Evolutionary conservation across 2,797 vertebrate genomes (phyloP).

Genomic region (Heteromormyrus szaboi): DNA sequence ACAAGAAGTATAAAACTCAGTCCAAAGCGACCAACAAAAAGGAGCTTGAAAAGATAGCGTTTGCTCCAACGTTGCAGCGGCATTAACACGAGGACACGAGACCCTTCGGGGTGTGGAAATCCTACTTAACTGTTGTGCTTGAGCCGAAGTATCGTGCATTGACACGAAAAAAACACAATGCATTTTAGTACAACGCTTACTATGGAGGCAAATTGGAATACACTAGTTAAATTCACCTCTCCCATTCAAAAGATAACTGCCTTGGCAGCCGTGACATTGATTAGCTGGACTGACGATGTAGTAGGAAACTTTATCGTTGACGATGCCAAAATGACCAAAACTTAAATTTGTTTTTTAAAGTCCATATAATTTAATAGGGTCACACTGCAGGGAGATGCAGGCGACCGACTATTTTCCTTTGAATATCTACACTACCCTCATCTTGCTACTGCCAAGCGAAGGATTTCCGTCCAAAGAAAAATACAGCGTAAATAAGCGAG

Average conservation of each 20-base stretch:
- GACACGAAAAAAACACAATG: conserved; percentile 29
- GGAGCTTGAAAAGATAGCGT: conserved; percentile 46
- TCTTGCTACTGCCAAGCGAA: background rate
- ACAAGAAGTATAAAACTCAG: conserved; percentile 17
- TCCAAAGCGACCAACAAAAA: conserved; percentile 32
- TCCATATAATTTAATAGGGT: background rate
- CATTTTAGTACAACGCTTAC: conserved; percentile 22
- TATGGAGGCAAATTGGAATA: background rate
- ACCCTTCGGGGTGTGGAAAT: conserved; percentile 30
- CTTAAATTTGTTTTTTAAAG: background rate
- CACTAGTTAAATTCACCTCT: background rate
- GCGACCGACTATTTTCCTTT: background rate
- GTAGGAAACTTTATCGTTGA: background rate
- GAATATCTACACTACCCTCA: background rate
- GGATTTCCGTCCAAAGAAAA: background rate
- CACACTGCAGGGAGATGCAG: background rate
- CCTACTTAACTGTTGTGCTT: conserved; percentile 21
- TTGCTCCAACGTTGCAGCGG: conserved; percentile 45
- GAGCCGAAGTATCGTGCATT: conserved; percentile 24
- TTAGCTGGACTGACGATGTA: background rate
- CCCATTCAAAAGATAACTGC: background rate
- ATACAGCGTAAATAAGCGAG: background rate
- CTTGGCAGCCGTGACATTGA: background rate
- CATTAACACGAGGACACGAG: conserved; percentile 51
- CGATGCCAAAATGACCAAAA: background rate